Evolutionary conservation across 2,888 invertebrate species (phyloP), one percentile per base, ranked within the genome.

Genomic region (Cheilosia pagana): DNA sequence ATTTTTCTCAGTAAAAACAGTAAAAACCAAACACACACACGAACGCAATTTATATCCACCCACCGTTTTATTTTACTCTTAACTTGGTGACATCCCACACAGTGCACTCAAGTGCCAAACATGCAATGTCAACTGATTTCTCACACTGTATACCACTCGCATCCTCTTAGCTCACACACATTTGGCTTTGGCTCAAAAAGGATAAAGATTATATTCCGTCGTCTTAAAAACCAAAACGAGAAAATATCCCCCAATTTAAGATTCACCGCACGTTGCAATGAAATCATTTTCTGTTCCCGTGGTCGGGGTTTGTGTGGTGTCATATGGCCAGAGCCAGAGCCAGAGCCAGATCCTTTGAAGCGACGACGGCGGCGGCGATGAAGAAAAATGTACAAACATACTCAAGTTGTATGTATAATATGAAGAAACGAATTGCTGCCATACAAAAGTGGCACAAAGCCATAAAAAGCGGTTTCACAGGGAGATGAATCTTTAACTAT

Each of bases 201-300:
- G 57, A 67, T 71, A 67, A 67, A 50, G 65, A 67, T 75, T 59
- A 50, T 25, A 10, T 25, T 8, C 57, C 67, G 12, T 71, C 71
- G 35, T 71, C 35, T 75, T 67, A 48, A 50, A 67, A 57, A 50
- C 3, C n/a, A 43, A 63, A 48, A 41, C 14, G 16, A 19, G 23
- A 21, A 50, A 57, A 78, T 72, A 59, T 77, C 23, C 60, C 41
- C n/a, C 16, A 53, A 60, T 81, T 85, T 75, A 68, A 28, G 67
- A 85, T 85, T 85, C 85, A 62, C 62, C 53, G 75, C 85, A 85
- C 85, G 85, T 81, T 85, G 75, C 75, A 81, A 62, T 65, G 81
- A 81, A 81, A 81, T 85, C 81, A 85, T 75, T 81, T 85, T 75
- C 53, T 71, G 65, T 45, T 71, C 75, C 55, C 21, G 28, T 52